Evolutionary conservation across 2,113 vertebrate genomes (phyloP).

Genomic region (Mola mola): DNA sequence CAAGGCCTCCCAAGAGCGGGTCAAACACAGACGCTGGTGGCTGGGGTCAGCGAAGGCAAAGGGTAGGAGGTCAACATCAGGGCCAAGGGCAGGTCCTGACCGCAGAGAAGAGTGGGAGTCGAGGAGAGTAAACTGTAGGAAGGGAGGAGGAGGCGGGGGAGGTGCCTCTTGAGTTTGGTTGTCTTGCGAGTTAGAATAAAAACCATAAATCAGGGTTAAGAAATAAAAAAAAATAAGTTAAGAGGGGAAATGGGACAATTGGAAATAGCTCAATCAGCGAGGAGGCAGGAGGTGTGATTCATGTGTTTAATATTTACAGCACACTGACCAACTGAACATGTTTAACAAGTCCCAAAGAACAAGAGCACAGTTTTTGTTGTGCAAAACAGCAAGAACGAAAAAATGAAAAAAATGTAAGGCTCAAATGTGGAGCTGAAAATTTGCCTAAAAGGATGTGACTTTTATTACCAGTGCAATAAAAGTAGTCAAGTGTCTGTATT

Average conservation of each 20-base stretch:
- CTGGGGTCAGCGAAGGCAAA: slow-evolving; percentile 27
- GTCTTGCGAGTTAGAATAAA: not conserved
- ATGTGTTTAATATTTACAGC: slow-evolving; percentile 42
- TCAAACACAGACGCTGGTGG: slow-evolving; percentile 34
- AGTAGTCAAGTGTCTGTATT: slow-evolving; percentile 5
- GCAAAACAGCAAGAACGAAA: slow-evolving; percentile 32
- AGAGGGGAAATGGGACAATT: no score
- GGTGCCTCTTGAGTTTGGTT: not conserved
- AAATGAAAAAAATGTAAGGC: not conserved
- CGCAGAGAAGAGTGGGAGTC: slow-evolving; percentile 11
- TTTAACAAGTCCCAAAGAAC: slow-evolving; percentile 24
- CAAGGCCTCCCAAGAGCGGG: slow-evolving; percentile 71
- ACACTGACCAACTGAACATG: slow-evolving; percentile 26
- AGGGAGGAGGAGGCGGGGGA: not conserved
- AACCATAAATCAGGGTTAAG: not conserved
- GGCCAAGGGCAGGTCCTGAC: slow-evolving; percentile 49
- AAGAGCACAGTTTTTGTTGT: slow-evolving; percentile 26
- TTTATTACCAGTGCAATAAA: slow-evolving; percentile 43
- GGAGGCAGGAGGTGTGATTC: not conserved
- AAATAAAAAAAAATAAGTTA: not conserved
- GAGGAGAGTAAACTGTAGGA: slow-evolving; percentile 1
- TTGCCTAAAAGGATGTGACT: not conserved
- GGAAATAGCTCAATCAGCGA: not conserved
- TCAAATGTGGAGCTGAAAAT: not conserved
- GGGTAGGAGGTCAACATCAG: slow-evolving; percentile 47